phyloP scores from a whole-genome alignment of 2,797 vertebrate species.

The Sciaenops ocellatus region DNA sequence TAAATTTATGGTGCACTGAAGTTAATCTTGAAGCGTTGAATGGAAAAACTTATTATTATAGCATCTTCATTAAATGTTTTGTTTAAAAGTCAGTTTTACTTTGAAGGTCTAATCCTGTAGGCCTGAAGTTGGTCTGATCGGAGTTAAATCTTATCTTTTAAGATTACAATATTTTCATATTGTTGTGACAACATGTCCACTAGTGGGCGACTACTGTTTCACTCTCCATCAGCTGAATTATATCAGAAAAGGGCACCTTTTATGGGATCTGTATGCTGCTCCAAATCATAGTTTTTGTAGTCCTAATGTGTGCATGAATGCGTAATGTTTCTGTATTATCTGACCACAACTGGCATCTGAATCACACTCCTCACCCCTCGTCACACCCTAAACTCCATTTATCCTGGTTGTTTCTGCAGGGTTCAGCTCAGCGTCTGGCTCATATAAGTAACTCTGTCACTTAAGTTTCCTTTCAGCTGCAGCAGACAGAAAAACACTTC shows the following conservation, averaged over 20 bases:
- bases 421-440: conserved; percentile 58
- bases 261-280: neutral
- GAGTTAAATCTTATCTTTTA: neutral
- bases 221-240: conserved; percentile 6
- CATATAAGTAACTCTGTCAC: conserved; percentile 63
- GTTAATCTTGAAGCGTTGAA: neutral
- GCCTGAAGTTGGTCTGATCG: no score
- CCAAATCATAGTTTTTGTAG: conserved; percentile 19
- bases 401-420: conserved; percentile 57
- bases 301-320: neutral
- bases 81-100: neutral
- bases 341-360: conserved; percentile 36
- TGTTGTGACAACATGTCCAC: conserved; percentile 46
- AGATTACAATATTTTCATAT: neutral
- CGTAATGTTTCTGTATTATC: conserved; percentile 8
- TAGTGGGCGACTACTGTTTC: conserved; percentile 57
- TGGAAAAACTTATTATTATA: neutral
- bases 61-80: neutral
- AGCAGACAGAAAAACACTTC: conserved; percentile 74
- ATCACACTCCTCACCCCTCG: conserved; percentile 23
- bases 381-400: conserved; percentile 57
- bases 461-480: conserved; percentile 73
- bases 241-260: conserved; percentile 15
- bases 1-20: neutral
- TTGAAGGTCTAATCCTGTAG: neutral